Evolutionary conservation across 2,888 invertebrate species (phyloP), one percentile per base, ranked within the genome.

Genomic region (Gymnocheta viridis): DNA sequence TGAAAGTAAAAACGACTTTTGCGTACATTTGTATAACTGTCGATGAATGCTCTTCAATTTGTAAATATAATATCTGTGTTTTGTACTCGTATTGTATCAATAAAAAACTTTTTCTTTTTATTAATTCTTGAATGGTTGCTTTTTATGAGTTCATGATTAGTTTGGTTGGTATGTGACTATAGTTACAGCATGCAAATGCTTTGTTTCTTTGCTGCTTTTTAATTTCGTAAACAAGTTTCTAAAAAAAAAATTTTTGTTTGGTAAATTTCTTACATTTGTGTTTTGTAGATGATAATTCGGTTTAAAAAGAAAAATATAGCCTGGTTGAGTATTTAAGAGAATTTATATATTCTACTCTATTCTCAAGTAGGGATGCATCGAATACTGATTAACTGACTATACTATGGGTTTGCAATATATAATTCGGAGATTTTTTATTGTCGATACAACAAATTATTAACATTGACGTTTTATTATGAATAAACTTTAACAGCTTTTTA

Each of bases 71-170:
- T 49, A 49, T 44, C 4, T 60, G 56, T 54, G 0, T 41, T 51
- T 27, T 38, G 24, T 69, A 29, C 27, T 38, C 4, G 9, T 22
- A 58, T 35, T 67, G 19, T 66, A 17, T 82, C 60, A 29, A 54
- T 29, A 54, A 64, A 74, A 77, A 85, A 85, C 82, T 82, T 85
- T 85, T 85, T 85, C 82, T 82, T 85, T 85, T 82, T 82, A 81
- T 85, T 78, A 73, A 85, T 85, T 85, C 85, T 85, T 80, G 77
- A 82, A 62, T 78, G 82, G 64, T 58, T 56, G 41, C 72, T 66
- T 82, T 82, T 74, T 54, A 60, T 69, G 27, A 67, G 47, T 54
- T 29, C 49, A 64, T 79, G 73, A 66, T 74, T 64, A 74, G 54
- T 64, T 73, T 80, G 38, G 66, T 73, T 80, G 38, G 66, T 64